Percentiles rank a stretch among this genome's conserved stretches.
Evolutionary conservation across 2,113 vertebrate species (phyloP).

Genomic region (Istiophorus platypterus): DNA sequence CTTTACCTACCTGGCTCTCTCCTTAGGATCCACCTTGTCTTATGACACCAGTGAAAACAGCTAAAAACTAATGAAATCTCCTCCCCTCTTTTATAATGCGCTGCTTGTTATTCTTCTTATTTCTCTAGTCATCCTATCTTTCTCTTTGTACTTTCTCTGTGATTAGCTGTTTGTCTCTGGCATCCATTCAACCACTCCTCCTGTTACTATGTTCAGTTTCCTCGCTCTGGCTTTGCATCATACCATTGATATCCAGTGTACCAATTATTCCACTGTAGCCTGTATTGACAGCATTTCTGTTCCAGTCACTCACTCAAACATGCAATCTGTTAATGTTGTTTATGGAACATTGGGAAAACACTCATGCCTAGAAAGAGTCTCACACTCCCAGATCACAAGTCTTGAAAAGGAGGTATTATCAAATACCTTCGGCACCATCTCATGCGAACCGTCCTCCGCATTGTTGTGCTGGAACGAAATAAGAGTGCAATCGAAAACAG

Average conservation of each 20-base stretch:
- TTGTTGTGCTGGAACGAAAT: conserved; percentile 16
- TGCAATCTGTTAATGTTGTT: conserved; percentile 1
- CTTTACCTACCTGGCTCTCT: not conserved
- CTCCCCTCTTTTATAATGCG: not conserved
- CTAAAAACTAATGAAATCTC: conserved; percentile 23
- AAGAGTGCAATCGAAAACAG: conserved; percentile 30
- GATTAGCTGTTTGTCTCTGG: conserved; percentile 30
- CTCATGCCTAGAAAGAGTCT: not conserved
- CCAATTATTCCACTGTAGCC: conserved; percentile 16
- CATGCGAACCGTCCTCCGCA: conserved; percentile 3
- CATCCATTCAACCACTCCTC: conserved; percentile 18
- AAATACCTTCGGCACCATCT: conserved; percentile 7
- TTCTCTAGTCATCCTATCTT: conserved; percentile 6
- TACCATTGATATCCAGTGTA: conserved; percentile 27
- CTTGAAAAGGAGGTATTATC: not conserved
- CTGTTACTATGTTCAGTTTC: conserved; percentile 19
- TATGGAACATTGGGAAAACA: not conserved
- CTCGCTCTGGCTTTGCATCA: conserved; percentile 9
- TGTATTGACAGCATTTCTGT: conserved; percentile 32
- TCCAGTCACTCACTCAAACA: conserved; percentile 10
- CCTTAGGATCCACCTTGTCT: not conserved
- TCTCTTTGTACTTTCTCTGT: conserved; percentile 17
- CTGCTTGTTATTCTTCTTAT: conserved; percentile 16
- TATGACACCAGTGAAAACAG: not conserved
- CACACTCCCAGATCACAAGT: not conserved